Base-by-base conservation (phyloP, 2,888 invertebrate species). In the Omphaloscelis lunosa region DNA sequence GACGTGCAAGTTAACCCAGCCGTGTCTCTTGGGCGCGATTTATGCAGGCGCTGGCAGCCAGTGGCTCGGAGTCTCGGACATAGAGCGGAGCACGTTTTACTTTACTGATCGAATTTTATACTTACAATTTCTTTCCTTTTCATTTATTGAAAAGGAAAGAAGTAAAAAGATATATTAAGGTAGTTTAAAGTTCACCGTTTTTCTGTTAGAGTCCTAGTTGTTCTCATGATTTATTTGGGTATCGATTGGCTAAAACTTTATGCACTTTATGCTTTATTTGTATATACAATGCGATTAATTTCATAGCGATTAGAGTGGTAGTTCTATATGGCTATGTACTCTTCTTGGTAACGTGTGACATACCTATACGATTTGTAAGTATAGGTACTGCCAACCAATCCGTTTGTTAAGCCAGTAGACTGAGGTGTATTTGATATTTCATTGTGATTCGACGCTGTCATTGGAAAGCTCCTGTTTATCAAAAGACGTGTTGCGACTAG, bases 11-110 rank as follows among this genome's bases (percentile, higher is more conserved):
- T 77, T 66, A 69, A 70, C n/a, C 29, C 56, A 17, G 15, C 39
- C 29, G 51, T 27, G 83, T 80, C 80, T 83, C 80, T 23, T 12
- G 78, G 77, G 83, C 48, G 53, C 65, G 45, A 70, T 80, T 77
- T 77, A 69, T 56, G 9, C 59, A 41, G 27, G 15, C 48, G 59
- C 53, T 34, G 48, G 67, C 56, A 45, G 53, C 17, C 59, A 77
- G 23, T 51, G 58, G 29, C 62, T 58, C 62, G 53, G 73, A n/a
- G 56, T 34, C 56, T 56, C 20, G 12, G 65, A 17, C n/a, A 12
- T 62, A 29, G 29, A 41, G n/a, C 53, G 48, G 34, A 51, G 23
- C 69, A 77, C 77, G 69, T 82, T 66, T 82, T 66, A 66, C 39
- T 56, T 56, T 48, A 5, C 48, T 23, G 41, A 70, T 70, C 45